Conservation (phyloP, 2,113 vertebrate species). For the Tupaia chinensis region DNA sequence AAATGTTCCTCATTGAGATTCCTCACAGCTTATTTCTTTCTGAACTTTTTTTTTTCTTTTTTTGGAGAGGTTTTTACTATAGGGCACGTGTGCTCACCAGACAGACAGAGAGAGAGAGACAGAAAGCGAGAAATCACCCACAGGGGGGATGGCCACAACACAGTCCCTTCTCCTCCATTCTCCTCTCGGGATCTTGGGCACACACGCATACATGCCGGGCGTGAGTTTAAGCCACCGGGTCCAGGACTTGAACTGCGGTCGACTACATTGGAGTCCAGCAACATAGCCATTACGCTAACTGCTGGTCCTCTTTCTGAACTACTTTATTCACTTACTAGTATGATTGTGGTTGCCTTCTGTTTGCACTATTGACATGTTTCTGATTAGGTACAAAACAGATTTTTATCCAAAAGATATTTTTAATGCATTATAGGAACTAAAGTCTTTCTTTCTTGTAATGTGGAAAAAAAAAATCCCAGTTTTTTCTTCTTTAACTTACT, state of each 20-base stretch:
- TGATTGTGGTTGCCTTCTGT: not conserved
- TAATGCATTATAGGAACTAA: not conserved
- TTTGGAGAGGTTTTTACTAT: too few relatives aligned
- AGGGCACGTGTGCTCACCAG: too few relatives aligned
- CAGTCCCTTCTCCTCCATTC: too few relatives aligned
- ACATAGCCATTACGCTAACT: too few relatives aligned
- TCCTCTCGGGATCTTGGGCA: too few relatives aligned
- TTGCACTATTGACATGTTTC: not conserved
- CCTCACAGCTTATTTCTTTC: not conserved
- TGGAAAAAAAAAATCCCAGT: not conserved
- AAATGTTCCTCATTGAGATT: not conserved
- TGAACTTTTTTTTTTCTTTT: not conserved
- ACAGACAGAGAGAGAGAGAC: too few relatives aligned
- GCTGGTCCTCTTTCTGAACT: not conserved
- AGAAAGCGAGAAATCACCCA: too few relatives aligned
- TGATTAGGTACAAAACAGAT: not conserved
- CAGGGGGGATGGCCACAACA: too few relatives aligned
- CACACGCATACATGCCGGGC: too few relatives aligned
- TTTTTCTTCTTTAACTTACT: not conserved
- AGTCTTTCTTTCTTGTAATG: not conserved
- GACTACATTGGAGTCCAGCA: too few relatives aligned
- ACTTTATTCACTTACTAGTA: not conserved
- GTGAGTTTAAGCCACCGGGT: too few relatives aligned
- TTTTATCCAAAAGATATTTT: not conserved
- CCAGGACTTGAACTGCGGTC: too few relatives aligned